A percentile compares a stretch with the other conserved stretches of the same genome.
Evolutionary conservation across 2,888 invertebrate species (phyloP).

Genomic region (Yponomeuta evonymella): DNA sequence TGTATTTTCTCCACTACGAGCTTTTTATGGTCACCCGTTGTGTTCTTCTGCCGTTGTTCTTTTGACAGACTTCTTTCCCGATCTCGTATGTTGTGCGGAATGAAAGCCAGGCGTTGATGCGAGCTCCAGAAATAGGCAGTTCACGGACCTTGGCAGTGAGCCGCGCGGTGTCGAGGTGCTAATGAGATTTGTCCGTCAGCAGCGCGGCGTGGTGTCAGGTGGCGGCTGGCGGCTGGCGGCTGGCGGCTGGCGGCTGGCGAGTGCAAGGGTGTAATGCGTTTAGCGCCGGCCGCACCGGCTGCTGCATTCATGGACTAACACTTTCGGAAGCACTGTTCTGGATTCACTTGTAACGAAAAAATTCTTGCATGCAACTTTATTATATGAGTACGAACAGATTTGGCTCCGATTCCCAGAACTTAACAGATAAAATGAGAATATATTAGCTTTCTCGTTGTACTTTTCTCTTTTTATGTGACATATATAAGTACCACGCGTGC

Average conservation of each 20-base stretch:
- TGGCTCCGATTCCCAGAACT: too few species aligned
- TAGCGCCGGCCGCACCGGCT: not conserved
- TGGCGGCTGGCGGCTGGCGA: not conserved
- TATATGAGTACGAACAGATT: too few species aligned
- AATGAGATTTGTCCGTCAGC: not conserved
- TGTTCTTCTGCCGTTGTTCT: not conserved
- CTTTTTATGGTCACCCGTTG: too few species aligned
- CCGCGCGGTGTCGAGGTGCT: not conserved
- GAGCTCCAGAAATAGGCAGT: not conserved
- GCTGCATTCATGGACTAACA: not conserved
- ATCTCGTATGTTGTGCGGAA: not conserved
- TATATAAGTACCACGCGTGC: too few species aligned
- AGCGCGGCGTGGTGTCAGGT: not conserved
- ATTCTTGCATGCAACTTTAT: too few species aligned
- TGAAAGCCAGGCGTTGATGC: not conserved
- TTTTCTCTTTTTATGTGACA: too few species aligned
- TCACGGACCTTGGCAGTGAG: not conserved
- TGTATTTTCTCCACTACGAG: too few species aligned
- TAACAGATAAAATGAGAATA: too few species aligned
- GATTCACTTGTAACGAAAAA: too few species aligned
- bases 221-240: not conserved
- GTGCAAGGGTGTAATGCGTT: conserved; percentile 4
- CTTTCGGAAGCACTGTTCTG: too few species aligned
- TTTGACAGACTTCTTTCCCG: not conserved
- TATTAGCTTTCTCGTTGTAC: too few species aligned